A percentile compares a stretch with the other conserved stretches of the same genome.
These are phyloP conservation scores for Petroica traversi DNA, from an alignment of 2,113 vertebrate species.

Conservation along the genomic window DNA sequence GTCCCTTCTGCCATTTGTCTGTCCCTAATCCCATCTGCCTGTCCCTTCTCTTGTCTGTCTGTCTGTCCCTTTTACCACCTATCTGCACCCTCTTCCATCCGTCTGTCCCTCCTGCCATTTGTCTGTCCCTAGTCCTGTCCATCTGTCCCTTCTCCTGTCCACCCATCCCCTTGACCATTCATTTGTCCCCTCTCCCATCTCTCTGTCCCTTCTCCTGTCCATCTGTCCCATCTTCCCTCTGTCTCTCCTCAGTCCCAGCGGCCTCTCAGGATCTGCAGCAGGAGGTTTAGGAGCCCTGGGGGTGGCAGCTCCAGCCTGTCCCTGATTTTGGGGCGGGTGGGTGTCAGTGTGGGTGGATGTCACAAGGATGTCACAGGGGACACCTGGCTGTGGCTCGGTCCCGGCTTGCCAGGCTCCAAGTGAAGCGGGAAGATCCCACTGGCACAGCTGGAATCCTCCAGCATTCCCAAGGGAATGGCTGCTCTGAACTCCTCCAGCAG, in stretches of 20 bases:
- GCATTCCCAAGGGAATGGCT: rapidly evolving
- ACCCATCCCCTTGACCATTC: too few relatives aligned
- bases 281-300: rapidly evolving
- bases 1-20: not conserved
- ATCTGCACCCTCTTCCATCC: rapidly evolving
- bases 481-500: rapidly evolving
- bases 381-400: rapidly evolving
- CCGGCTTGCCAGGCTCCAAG: rapidly evolving
- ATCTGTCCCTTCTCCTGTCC: rapidly evolving
- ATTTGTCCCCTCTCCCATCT: not conserved
- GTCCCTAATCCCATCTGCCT: rapidly evolving
- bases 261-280: not conserved
- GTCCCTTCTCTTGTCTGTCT: not conserved
- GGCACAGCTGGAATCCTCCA: not conserved
- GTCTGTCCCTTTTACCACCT: too few relatives aligned
- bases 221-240: rapidly evolving
- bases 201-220: not conserved
- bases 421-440: rapidly evolving
- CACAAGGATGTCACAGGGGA: rapidly evolving
- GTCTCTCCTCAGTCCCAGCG: not conserved
- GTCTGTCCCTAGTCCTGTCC: too few relatives aligned
- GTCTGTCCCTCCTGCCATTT: not conserved
- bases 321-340: rapidly evolving
- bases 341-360: not conserved
- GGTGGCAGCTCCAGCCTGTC: not conserved